Conservation (phyloP, 1,140 invertebrate species). For the Macrosteles quadrilineatus region DNA sequence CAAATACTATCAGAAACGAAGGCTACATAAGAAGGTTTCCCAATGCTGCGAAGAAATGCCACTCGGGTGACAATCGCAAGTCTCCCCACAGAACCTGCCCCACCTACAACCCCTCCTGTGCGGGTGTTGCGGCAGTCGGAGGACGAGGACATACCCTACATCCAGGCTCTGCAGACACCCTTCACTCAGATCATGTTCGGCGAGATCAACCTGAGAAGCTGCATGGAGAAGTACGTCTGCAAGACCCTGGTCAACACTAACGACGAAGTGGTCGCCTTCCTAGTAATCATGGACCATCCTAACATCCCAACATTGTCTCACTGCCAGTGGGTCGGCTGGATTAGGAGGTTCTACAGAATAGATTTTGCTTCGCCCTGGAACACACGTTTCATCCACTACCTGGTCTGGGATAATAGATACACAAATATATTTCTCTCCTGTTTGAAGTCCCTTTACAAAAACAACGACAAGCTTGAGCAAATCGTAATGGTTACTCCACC, state of each 20-base stretch:
- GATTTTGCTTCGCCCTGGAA: not conserved
- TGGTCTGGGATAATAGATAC: constrained; percentile 8
- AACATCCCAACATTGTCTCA: not conserved
- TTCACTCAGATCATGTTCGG: not conserved
- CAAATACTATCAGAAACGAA: no score
- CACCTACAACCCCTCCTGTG: not conserved
- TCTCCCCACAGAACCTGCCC: not conserved
- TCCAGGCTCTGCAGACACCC: not conserved
- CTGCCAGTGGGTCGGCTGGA: not conserved
- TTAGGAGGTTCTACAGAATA: not conserved
- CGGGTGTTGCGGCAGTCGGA: not conserved
- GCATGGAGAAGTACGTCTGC: not conserved
- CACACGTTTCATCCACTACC: not conserved
- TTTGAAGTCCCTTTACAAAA: constrained; percentile 1
- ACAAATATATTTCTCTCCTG: not conserved
- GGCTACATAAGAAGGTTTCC: no score
- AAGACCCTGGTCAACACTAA: not conserved
- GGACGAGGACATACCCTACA: not conserved
- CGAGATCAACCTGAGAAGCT: not conserved
- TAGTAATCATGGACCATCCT: constrained; percentile 1
- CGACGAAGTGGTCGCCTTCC: not conserved
- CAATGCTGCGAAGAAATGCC: no score
- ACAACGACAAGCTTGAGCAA: not conserved
- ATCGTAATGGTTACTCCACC: constrained; percentile 4
- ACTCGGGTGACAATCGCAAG: no score